phyloP scores from a whole-genome alignment of 1,140 invertebrate species.

The Macrobrachium nipponense region DNA sequence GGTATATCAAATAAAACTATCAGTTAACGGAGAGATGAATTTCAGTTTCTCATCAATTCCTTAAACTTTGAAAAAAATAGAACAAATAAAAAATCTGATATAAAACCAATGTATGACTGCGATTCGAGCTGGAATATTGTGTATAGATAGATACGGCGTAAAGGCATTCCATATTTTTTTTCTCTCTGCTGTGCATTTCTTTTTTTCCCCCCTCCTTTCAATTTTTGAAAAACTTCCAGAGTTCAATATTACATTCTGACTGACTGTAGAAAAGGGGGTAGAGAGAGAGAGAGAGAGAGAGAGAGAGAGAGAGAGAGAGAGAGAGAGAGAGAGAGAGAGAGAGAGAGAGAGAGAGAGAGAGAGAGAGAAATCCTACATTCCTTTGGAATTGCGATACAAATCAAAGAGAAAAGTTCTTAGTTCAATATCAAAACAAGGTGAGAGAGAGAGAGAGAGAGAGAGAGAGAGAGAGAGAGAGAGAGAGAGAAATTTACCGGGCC shows the following conservation, averaged over 20 bases:
- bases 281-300: constrained; percentile 11
- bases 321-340: constrained; percentile 20
- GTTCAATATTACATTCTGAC: background rate
- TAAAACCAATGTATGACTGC: too few species aligned
- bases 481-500: background rate
- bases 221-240: background rate
- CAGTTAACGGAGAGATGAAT: too few species aligned
- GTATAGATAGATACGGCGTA: too few species aligned
- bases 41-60: too few species aligned
- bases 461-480: constrained; percentile 12
- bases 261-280: background rate
- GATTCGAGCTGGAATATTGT: too few species aligned
- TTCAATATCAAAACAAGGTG: background rate
- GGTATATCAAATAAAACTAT: too few species aligned
- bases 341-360: constrained; percentile 11
- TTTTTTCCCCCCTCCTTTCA: background rate
- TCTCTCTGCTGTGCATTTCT: background rate
- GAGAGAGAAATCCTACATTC: background rate
- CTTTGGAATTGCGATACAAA: too few species aligned
- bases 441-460: constrained; percentile 16
- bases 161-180: too few species aligned
- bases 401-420: background rate
- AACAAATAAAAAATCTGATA: too few species aligned
- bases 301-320: background rate
- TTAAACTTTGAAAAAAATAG: too few species aligned